These are phyloP conservation scores for Sericinus montela DNA, from an alignment of 2,888 invertebrate species.

Conservation along the genomic window DNA sequence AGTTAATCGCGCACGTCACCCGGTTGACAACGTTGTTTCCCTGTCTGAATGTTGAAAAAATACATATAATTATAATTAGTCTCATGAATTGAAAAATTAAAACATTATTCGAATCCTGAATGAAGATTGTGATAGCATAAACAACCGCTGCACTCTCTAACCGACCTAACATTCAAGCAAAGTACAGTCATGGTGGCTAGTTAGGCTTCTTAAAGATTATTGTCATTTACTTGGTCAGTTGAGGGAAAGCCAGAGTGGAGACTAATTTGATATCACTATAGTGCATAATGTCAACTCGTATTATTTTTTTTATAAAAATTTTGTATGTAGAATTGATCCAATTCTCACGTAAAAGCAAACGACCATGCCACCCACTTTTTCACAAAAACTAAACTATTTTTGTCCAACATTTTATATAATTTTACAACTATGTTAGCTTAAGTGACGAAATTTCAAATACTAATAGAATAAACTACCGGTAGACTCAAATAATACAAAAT, in stretches of 20 bases:
- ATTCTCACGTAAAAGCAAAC: conserved; percentile 27
- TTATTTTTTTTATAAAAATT: not conserved
- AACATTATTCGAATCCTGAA: not conserved
- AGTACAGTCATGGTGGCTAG: conserved; percentile 49
- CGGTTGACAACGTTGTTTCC: no score
- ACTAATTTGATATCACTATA: conserved; percentile 22
- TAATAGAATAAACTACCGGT: conserved; percentile 42
- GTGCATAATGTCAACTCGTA: conserved; percentile 11
- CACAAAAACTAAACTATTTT: conserved; percentile 39
- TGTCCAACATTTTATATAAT: conserved; percentile 42
- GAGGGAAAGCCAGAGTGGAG: conserved; percentile 44
- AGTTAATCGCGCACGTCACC: no score
- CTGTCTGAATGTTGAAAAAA: no score
- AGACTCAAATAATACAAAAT: conserved; percentile 57
- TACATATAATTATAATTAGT: no score
- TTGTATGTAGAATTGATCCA: conserved; percentile 1
- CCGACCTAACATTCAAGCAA: conserved; percentile 19
- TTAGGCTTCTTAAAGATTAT: conserved; percentile 73
- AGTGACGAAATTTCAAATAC: conserved; percentile 40
- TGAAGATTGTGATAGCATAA: not conserved
- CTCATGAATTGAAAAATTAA: no score
- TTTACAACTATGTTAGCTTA: conserved; percentile 42
- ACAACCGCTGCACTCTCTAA: conserved; percentile 28
- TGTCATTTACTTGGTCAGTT: conserved; percentile 75
- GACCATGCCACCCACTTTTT: conserved; percentile 31